Evolutionary conservation across 2,113 vertebrate species (phyloP), one percentile per base, ranked within the genome.

Genomic region (Andinoacara biseriatus): DNA sequence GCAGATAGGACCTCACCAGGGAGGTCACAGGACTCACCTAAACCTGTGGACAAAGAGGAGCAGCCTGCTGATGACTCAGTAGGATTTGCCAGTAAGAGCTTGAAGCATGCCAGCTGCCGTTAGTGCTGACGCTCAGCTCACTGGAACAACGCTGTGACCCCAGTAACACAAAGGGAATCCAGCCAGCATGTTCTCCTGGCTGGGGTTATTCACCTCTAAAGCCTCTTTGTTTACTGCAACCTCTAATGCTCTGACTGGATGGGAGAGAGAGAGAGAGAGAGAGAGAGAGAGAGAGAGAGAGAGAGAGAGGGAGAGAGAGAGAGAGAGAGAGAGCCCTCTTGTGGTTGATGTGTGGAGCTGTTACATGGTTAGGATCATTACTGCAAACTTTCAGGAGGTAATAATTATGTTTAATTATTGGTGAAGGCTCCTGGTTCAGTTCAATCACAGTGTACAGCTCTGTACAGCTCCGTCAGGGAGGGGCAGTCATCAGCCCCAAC

Each of bases 61-160:
- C 80, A 67, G 78, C 74, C 35, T 75, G 91, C 74, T 95, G 94
- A 94, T 95, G 93, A 94, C 74, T 93, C 93, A 85, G 88, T 80
- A 74, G 80, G 89, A 89, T 95, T 92, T 94, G 60, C 74, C 82
- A 49, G 83, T 82, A 61, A 86, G 83, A 86, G 86, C 56, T 72
- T 8, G 67, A 88, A 84, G 83, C 82, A 58, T 86, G 87, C 87
- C 92, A 90, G 83, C 85, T 83, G 72, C 85, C 74, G 79, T 91
- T 92, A 78, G 54, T 95, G 94, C 95, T 94, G 93, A 95, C 74
- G 81, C 83, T 31, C 61, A 8, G 86, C 80, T 87, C 59, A 17
- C 79, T 89, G 83, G 83, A 92, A 94, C 84, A 94, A 93, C 88
- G 69, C 77, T 10, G 62, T 26, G 80, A 86, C 78, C 80, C 63